Conservation (phyloP, 2,888 invertebrate genomes). For the Melinopterus prodromus region DNA sequence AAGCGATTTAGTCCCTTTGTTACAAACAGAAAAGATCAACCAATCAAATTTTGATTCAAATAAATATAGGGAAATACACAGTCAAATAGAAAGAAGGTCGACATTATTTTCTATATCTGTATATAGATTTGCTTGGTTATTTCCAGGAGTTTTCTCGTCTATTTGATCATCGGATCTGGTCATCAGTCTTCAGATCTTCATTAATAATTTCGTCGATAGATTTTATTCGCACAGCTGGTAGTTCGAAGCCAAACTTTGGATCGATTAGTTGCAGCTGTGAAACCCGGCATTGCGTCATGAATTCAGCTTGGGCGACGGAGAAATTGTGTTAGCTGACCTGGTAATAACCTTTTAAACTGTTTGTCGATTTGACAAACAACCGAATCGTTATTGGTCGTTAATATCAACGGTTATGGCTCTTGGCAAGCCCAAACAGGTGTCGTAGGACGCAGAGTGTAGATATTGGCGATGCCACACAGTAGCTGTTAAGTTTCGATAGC, state of each 20-base stretch:
- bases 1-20: too few species aligned
- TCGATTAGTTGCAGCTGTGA: not conserved
- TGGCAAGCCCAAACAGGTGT: not conserved
- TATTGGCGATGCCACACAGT: not conserved
- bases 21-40: too few species aligned
- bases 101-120: too few species aligned
- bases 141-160: too few species aligned
- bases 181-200: too few species aligned
- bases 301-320: not conserved
- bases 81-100: too few species aligned
- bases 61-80: too few species aligned
- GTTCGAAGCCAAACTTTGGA: not conserved
- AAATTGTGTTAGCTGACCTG: not conserved
- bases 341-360: slow-evolving; percentile 4
- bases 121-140: too few species aligned
- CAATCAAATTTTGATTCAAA: too few species aligned
- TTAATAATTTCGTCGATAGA: too few species aligned
- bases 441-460: not conserved
- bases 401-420: not conserved
- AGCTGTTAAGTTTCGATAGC: not conserved
- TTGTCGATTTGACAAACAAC: not conserved
- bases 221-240: not conserved
- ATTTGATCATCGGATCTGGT: too few species aligned
- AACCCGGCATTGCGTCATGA: not conserved
- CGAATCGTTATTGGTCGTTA: not conserved